Evolutionary conservation across 2,888 invertebrate genomes (phyloP).

Genomic region (Drosophila falleni): DNA sequence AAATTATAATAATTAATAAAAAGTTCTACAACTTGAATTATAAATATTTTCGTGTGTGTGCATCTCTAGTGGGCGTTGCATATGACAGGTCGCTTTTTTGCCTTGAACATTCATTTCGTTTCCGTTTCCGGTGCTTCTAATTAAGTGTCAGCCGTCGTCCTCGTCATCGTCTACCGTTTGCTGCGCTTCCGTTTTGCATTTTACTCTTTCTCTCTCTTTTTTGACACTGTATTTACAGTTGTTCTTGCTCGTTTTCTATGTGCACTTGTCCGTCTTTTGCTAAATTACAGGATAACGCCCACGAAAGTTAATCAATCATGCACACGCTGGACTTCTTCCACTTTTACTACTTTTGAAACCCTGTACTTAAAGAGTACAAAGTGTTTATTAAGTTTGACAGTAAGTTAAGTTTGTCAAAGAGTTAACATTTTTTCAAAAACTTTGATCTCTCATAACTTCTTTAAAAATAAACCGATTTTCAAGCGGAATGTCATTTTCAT

Average conservation of each 20-base stretch:
- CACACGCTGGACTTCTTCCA: constrained; percentile 47
- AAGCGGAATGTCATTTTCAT: no score
- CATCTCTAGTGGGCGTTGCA: constrained; percentile 27
- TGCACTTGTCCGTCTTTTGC: constrained; percentile 40
- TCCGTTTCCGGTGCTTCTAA: constrained; percentile 75
- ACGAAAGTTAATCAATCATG: constrained; percentile 76
- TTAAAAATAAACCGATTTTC: no score
- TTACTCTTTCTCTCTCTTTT: neutral
- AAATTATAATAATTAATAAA: constrained; percentile 19
- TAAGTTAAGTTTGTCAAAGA: no score
- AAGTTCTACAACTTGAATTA: constrained; percentile 4
- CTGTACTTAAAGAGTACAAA: neutral
- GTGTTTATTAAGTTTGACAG: neutral
- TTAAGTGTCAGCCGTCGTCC: constrained; percentile 73
- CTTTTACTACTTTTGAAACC: neutral
- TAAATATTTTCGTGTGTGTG: neutral
- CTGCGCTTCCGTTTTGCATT: constrained; percentile 36
- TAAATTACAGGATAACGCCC: constrained; percentile 68
- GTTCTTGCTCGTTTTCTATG: constrained; percentile 18
- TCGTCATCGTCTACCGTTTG: constrained; percentile 40
- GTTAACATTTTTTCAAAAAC: no score
- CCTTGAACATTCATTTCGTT: constrained; percentile 66
- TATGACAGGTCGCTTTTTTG: constrained; percentile 24
- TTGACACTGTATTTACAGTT: constrained; percentile 12
- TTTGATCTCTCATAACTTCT: no score